A percentile compares a stretch with the other conserved stretches of the same genome.
These are phyloP conservation scores for Prunella fulvescens DNA, from an alignment of 2,113 vertebrate species.

Conservation along the genomic window DNA sequence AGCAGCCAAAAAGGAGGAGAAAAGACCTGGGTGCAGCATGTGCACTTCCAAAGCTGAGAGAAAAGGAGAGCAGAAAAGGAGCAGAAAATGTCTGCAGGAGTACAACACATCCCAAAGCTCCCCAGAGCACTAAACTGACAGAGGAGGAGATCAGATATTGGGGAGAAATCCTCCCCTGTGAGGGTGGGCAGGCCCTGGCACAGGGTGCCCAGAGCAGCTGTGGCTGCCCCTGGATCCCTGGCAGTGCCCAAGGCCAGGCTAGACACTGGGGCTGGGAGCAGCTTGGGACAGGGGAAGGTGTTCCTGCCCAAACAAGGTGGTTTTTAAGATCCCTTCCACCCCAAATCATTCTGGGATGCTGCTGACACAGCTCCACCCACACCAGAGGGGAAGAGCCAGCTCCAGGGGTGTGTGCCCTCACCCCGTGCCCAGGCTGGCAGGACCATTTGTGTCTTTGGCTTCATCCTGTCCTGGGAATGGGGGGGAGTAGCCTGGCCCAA, in stretches of 20 bases:
- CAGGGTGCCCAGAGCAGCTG: neutral
- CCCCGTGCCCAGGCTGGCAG: neutral
- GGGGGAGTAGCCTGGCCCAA: neutral
- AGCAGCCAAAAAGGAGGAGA: neutral
- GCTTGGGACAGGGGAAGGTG: neutral
- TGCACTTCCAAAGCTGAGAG: neutral
- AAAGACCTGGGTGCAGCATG: neutral
- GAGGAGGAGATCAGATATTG: neutral
- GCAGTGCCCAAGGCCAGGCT: neutral
- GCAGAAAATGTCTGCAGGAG: neutral
- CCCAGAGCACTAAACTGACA: neutral
- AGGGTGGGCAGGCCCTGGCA: neutral
- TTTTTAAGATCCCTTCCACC: neutral
- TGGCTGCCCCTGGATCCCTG: neutral
- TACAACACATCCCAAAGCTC: neutral
- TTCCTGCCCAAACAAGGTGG: neutral
- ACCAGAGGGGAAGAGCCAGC: neutral
- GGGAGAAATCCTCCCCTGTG: rapidly evolving
- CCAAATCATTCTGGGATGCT: neutral
- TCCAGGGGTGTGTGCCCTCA: neutral
- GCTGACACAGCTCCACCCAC: neutral
- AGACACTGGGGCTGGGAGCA: neutral
- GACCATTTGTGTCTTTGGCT: neutral
- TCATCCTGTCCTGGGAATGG: neutral
- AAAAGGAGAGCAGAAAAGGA: neutral